These are phyloP conservation scores for Drosophila maculinotata DNA, from an alignment of 2,888 invertebrate species.

Conservation along the genomic window DNA sequence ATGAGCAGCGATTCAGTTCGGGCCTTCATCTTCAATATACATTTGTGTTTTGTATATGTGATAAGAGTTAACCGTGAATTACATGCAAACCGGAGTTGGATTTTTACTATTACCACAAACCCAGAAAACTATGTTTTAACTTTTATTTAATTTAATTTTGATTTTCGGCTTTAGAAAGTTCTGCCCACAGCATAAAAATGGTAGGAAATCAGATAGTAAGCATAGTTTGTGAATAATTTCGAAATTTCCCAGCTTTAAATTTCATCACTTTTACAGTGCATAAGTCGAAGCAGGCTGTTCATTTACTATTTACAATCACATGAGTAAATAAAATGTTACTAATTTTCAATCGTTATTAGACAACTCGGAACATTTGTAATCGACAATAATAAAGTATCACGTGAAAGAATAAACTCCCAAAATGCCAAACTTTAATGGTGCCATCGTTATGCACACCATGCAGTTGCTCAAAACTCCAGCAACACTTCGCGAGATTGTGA, in stretches of 20 bases:
- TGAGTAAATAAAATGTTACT: not conserved
- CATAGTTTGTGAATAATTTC: not conserved
- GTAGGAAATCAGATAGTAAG: too few species aligned
- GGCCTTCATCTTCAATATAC: conserved; percentile 1
- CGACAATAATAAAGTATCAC: not conserved
- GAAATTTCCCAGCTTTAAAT: too few species aligned
- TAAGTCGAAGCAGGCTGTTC: conserved; percentile 8
- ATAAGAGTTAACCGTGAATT: conserved; percentile 3
- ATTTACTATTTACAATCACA: not conserved
- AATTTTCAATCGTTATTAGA: conserved; percentile 30
- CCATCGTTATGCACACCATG: conserved; percentile 65
- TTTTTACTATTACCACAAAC: too few species aligned
- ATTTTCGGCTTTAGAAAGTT: too few species aligned
- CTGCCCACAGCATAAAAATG: too few species aligned
- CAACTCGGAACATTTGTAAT: conserved; percentile 8
- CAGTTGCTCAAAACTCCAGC: conserved; percentile 61
- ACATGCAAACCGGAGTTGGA: not conserved
- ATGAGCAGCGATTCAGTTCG: conserved; percentile 15
- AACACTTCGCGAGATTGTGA: conserved; percentile 59
- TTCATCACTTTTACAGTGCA: not conserved
- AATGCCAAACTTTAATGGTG: conserved; percentile 68
- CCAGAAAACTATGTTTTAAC: too few species aligned
- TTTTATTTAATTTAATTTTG: too few species aligned
- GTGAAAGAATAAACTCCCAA: not conserved
- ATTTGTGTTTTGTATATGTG: not conserved